Base-by-base conservation (phyloP, 2,113 vertebrate genomes). In the Ameiurus melas region DNA sequence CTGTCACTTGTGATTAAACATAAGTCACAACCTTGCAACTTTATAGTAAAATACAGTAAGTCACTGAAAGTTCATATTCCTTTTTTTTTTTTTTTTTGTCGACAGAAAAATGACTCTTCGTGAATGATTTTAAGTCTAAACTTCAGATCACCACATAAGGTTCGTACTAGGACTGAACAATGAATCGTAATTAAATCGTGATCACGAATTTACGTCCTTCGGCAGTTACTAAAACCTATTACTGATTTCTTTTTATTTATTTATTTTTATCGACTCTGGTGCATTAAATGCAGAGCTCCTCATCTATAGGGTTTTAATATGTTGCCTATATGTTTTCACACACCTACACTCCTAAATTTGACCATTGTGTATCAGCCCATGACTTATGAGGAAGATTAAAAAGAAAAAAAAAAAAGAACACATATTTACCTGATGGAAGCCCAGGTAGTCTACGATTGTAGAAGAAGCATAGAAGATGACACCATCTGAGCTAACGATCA, bases 401-500 rank as follows among this genome's bases (percentile, higher is more conserved):
- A 43, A 43, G 5, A 39, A 39, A 39, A 43, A 43, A 43, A 20
- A 81, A 81, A 20, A 33, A 57, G 3, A 57, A 22, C 16, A 30
- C 25, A 64, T 68, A 62, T 87, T 93, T 94, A 97, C 97, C 97
- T 98, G 97, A 91, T 98, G 97, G 93, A 98, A 98, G 68, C 97
- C 97, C 91, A 98, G 93, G 86, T 97, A 97, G 91, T 97, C 96
- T 87, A 94, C 93, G 30, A 98, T 97, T 0, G 96, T 97, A 0
- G 96, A 95, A 0, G 97, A 97, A 0, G 97, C 97, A 4, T 98
- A 85, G 89, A 92, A 92, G 91, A 51, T 92, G 84, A 95, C 16
- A 36, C 98, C 98, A 77, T 99, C 98, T 4, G 96, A 96, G 90
- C 97, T 99, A 91, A 99, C 97, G 71, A 99, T 96, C 95, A 99